Percentiles rank a stretch among this genome's conserved stretches.
phyloP scores from a whole-genome alignment of 2,797 vertebrate genomes.

The Centroberyx gerrardi region DNA sequence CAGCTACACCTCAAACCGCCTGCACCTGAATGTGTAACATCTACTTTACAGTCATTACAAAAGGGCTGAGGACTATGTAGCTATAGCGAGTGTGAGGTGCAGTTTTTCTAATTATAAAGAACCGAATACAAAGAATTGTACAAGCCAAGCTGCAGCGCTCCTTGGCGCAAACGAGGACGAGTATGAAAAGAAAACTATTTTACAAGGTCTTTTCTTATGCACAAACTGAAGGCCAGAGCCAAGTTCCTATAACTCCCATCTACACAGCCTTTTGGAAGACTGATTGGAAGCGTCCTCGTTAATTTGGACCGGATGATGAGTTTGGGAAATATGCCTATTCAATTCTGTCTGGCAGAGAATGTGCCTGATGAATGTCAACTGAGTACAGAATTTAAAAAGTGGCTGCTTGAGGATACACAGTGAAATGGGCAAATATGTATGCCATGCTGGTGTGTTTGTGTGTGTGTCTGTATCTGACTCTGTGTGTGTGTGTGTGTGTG shows the following conservation, averaged over 20 bases:
- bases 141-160: background rate
- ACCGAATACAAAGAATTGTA: background rate
- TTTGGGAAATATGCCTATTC: slow-evolving; percentile 14
- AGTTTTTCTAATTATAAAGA: background rate
- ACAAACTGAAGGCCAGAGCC: slow-evolving; percentile 6
- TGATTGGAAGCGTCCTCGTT: slow-evolving; percentile 10
- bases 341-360: slow-evolving; percentile 22
- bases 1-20: slow-evolving; percentile 20
- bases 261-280: slow-evolving; percentile 8
- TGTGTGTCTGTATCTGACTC: slow-evolving; percentile 3
- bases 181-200: slow-evolving; percentile 3
- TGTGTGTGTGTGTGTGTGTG: background rate
- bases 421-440: background rate
- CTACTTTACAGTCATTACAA: slow-evolving; percentile 9
- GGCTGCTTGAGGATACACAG: slow-evolving; percentile 8
- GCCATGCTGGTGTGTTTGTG: slow-evolving; percentile 1
- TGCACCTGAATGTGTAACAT: slow-evolving; percentile 18
- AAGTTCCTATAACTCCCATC: slow-evolving; percentile 8
- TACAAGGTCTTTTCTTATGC: background rate
- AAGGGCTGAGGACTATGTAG: background rate
- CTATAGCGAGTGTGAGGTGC: background rate
- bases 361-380: slow-evolving; percentile 4
- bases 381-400: slow-evolving; percentile 3
- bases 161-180: slow-evolving; percentile 1
- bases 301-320: slow-evolving; percentile 14